Evolutionary conservation across 2,113 vertebrate genomes (phyloP), one percentile per base, ranked within the genome.

Genomic region (Tragulus kanchil): DNA sequence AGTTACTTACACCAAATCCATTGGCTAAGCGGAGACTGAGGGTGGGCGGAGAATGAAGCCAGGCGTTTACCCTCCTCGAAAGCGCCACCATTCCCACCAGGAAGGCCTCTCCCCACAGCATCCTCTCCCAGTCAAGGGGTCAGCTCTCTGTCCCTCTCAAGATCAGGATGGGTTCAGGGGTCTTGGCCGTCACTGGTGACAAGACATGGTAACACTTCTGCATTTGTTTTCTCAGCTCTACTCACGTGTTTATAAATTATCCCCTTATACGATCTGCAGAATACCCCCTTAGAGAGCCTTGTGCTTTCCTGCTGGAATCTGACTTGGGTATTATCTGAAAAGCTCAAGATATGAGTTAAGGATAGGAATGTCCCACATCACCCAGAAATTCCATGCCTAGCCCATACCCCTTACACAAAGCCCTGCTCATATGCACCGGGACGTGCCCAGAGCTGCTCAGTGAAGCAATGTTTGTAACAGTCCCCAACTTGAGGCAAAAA

Each of bases 1-100:
- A 73, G 45, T n/a, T n/a, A n/a, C n/a, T 69, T 54, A 65, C 28
- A 93, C 56, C 59, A 78, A 87, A 94, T 73, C 58, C 12, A 91
- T 0, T 26, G 8, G 42, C 42, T 83, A 59, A 77, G 56, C 71
- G 28, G 69, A 84, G 81, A 50, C 1, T 58, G 31, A 58, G 36
- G 4, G 15, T 62, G 17, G 42, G 15, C 42, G 17, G 21, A 75
- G 31, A 64, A 36, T 13, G n/a, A 48, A 31, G 69, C n/a, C 52
- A 61, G 86, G 19, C 26, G 87, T 26, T 79, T 90, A 61, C 13
- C 21, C 17, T 48, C 56, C 83, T 50, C 26, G 69, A 93, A 62
- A 26, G 73, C 0, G 14, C n/a, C n/a, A n/a, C n/a, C n/a, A n/a
- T n/a, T n/a, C n/a, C n/a, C 36, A 31, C 42, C 52, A 89, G 83